Conservation (phyloP, 2,113 vertebrate species). For the Neolamprologus falcicula region DNA sequence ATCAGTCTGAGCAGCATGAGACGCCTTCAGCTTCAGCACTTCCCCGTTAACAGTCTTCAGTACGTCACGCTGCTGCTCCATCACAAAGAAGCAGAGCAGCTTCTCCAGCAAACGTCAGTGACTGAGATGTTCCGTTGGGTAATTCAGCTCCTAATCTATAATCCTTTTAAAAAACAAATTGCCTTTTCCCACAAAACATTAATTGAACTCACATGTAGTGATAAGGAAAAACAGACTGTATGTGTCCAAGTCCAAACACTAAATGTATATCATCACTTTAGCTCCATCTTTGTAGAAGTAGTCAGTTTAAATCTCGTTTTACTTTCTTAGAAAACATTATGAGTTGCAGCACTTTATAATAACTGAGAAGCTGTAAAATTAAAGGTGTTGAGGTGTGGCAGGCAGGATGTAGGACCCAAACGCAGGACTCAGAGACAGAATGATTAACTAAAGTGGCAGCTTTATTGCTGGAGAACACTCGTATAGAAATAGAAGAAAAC, state of each 20-base stretch:
- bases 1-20: not conserved
- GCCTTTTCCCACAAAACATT: fast-evolving
- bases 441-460: not conserved
- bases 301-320: fast-evolving
- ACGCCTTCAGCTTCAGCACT: not conserved
- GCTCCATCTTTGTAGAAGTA: not conserved
- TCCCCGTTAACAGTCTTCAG: not conserved
- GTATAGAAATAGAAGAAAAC: fast-evolving
- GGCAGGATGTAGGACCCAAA: not conserved
- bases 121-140: fast-evolving
- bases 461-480: not conserved
- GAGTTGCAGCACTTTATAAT: not conserved
- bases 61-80: not conserved
- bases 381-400: not conserved
- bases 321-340: not conserved
- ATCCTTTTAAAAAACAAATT: fast-evolving
- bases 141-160: not conserved
- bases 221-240: not conserved
- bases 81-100: not conserved
- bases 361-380: not conserved
- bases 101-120: not conserved
- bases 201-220: not conserved
- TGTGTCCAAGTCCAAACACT: not conserved
- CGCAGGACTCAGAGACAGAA: not conserved
- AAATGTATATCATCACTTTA: not conserved